Base-by-base conservation (phyloP, 2,888 invertebrate genomes). In the Scaptomyza cyrtandrae region DNA sequence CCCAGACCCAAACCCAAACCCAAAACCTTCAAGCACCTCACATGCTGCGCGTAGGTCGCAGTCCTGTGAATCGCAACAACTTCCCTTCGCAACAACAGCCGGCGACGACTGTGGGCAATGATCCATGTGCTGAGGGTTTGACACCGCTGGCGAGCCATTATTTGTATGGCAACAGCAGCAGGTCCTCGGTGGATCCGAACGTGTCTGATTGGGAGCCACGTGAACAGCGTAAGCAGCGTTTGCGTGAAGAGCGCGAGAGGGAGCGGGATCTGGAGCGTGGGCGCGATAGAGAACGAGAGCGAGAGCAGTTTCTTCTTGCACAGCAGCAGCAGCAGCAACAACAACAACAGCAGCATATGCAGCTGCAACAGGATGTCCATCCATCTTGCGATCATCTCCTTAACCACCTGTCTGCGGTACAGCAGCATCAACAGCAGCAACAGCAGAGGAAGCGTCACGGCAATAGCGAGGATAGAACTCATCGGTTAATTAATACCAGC, bases 391-490 rank as follows among this genome's bases (percentile, higher is more conserved):
- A 81, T 9, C 81, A 62, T 27, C 81, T 79, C 33, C 50, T 80
- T 3, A 75, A 63, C 35, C 80, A 80, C 9, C 14, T 76, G 44
- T 44, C 56, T 19, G 45, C 56, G 13, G 55, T 44, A 11, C 69
- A 75, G 6, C 66, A 78, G 41, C 78, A 77, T 7, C 69, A 75
- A 13, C 66, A 61, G 24, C 69, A 71, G 10, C 70, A 75, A 6
- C 67, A 78, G 37, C 78, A 77, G 27, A 80, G 79, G 16, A 78
- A 74, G 33, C 67, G 74, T 9, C 68, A 77, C 6, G 70, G 37
- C 14, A 73, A 72, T 56, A 71, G 27, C 55, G 75, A 81, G 14
- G 83, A 96, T 95, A 19, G 96, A 96, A 90, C 96, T 96, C 52
- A 96, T 97, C 80, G 97, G 96, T 55, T 97, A 55, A 52, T 83